These are phyloP conservation scores for Palythoa grandiflora DNA, from an alignment of 92 coral and sea anemone species.

Conservation along the genomic window DNA sequence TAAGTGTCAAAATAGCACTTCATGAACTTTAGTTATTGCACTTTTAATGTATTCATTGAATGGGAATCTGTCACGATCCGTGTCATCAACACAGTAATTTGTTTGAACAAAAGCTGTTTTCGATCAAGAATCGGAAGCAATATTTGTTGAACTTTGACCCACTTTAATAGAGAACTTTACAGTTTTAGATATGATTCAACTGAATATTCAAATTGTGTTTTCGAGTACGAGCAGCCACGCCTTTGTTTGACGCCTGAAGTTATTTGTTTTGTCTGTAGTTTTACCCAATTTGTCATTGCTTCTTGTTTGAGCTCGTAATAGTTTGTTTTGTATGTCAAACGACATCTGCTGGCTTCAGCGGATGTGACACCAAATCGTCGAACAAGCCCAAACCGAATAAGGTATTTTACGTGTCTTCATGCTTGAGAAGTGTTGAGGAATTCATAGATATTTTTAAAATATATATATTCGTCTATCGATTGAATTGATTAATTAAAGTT, in stretches of 20 bases:
- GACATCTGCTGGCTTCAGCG: neutral
- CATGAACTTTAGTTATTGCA: neutral
- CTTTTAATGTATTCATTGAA: neutral
- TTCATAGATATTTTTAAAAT: neutral
- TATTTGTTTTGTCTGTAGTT: neutral
- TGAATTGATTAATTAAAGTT: neutral
- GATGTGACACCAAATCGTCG: neutral
- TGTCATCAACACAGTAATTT: neutral
- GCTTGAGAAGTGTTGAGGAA: neutral
- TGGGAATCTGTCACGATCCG: neutral
- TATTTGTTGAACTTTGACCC: constrained; percentile 21
- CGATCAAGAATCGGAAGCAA: neutral
- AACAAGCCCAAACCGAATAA: neutral
- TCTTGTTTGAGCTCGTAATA: neutral
- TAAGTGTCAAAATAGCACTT: neutral
- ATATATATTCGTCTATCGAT: neutral
- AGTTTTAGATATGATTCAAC: neutral
- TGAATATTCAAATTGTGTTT: neutral
- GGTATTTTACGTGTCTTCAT: neutral
- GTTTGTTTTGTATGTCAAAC: neutral
- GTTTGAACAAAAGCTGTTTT: neutral
- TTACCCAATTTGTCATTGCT: neutral
- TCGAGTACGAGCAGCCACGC: neutral
- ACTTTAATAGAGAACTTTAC: neutral
- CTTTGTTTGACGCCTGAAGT: constrained; percentile 1